A percentile compares a stretch with the other conserved stretches of the same genome.
Conservation (phyloP, 2,113 vertebrate species). For the Nothoprocta perdicaria region DNA sequence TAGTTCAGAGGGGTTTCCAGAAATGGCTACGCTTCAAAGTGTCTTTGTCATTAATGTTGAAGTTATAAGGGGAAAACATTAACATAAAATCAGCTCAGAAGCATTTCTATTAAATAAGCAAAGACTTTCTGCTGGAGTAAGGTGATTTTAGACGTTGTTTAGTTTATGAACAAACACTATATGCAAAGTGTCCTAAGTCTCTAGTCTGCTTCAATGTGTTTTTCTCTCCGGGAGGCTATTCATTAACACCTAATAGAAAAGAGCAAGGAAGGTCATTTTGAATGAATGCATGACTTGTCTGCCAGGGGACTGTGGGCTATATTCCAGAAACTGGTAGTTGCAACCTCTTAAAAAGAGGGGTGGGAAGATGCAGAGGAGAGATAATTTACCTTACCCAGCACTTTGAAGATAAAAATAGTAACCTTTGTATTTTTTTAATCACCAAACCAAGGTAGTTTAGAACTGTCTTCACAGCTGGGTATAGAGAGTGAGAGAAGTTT, state of each 20-base stretch:
- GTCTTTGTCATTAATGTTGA: background rate
- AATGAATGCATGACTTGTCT: background rate
- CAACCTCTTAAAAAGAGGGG: accelerated
- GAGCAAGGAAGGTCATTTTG: background rate
- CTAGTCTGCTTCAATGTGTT: background rate
- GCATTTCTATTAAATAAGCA: background rate
- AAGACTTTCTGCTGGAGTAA: background rate
- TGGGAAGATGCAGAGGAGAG: no score
- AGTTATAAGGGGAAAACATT: background rate
- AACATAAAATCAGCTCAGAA: background rate
- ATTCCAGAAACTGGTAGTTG: background rate
- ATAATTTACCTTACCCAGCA: background rate
- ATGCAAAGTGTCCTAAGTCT: background rate
- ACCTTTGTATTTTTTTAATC: background rate
- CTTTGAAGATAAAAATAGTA: background rate
- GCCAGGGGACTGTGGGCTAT: background rate
- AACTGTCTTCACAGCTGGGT: conserved; percentile 1
- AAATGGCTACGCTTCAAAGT: background rate
- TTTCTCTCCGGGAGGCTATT: background rate
- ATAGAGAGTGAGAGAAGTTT: background rate
- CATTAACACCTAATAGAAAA: background rate
- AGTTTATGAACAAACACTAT: background rate
- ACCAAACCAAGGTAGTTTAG: background rate
- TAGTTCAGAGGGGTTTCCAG: background rate
- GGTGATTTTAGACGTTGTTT: background rate